phyloP scores from a whole-genome alignment of 2,113 vertebrate species.

The Hippocampus zosterae region DNA sequence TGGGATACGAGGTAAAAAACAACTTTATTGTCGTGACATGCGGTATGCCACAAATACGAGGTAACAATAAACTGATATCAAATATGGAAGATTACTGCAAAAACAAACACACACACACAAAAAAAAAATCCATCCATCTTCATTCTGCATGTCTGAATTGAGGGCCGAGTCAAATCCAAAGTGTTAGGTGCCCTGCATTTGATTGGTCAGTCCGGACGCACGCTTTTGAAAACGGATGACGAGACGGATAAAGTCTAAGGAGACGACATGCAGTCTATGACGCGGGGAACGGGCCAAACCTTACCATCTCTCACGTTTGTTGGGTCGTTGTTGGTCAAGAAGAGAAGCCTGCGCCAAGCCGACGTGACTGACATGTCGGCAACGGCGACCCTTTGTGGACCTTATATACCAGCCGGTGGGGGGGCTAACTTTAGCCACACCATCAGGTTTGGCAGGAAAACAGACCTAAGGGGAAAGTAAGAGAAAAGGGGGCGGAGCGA shows the following conservation, averaged over 20 bases:
- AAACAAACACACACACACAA: not conserved
- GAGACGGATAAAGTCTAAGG: too few species aligned
- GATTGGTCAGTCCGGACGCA: not conserved
- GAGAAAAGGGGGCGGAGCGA: constrained; percentile 62
- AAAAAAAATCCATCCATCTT: too few species aligned
- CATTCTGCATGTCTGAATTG: not conserved
- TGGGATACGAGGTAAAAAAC: constrained; percentile 36
- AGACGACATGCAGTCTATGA: too few species aligned
- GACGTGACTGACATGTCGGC: constrained; percentile 72
- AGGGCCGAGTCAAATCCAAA: not conserved
- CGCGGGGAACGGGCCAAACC: constrained; percentile 39
- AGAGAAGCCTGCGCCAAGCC: constrained; percentile 70
- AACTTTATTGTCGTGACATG: not conserved
- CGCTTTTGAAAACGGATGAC: too few species aligned
- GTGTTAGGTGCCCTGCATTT: not conserved
- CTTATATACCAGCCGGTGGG: constrained; percentile 70
- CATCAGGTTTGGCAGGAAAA: constrained; percentile 76
- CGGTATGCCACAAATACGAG: not conserved
- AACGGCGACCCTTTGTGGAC: constrained; percentile 40
- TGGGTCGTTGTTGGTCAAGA: constrained; percentile 66
- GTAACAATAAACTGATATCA: not conserved
- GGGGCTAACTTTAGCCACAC: constrained; percentile 74
- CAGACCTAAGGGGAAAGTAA: constrained; percentile 63
- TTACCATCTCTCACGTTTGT: constrained; percentile 75
- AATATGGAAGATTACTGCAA: not conserved